Evolutionary conservation across 2,797 vertebrate genomes (phyloP).

Genomic region (Selene dorsalis): DNA sequence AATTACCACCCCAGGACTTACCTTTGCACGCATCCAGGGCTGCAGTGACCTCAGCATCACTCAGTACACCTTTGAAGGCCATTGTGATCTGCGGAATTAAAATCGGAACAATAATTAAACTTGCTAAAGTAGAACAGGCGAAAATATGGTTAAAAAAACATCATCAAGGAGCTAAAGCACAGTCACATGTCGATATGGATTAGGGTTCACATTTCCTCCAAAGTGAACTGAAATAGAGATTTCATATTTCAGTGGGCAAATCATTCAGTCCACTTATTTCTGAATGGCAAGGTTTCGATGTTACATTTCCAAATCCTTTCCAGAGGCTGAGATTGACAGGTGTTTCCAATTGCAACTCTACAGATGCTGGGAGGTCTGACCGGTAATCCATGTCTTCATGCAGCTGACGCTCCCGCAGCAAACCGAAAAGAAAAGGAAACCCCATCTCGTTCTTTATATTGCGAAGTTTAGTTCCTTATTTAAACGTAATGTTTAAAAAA

Average conservation of each 20-base stretch:
- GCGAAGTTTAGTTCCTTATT: constrained; percentile 30
- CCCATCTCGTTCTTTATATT: constrained; percentile 22
- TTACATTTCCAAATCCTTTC: constrained; percentile 41
- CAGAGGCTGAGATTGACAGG: constrained; percentile 24
- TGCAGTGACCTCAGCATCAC: constrained; percentile 84
- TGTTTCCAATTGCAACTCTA: constrained; percentile 31
- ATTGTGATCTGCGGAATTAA: constrained; percentile 79
- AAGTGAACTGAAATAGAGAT: not conserved
- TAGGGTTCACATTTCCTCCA: not conserved
- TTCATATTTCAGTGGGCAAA: constrained; percentile 3
- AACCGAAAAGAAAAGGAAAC: not conserved
- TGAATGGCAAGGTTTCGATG: constrained; percentile 5
- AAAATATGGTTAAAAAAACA: not conserved
- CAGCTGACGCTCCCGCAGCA: constrained; percentile 18
- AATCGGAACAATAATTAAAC: constrained; percentile 7
- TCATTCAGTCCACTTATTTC: constrained; percentile 37
- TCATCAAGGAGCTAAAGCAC: not conserved
- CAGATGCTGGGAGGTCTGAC: constrained; percentile 53
- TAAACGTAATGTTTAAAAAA: constrained; percentile 22
- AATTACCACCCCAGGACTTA: constrained; percentile 57
- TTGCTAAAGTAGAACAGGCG: not conserved
- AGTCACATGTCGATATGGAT: not conserved
- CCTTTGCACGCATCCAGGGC: constrained; percentile 88
- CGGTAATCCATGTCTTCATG: constrained; percentile 55
- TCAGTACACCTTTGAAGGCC: constrained; percentile 84